Base-by-base conservation (phyloP, 2,888 invertebrate genomes). In the Lasius fuliginosus region DNA sequence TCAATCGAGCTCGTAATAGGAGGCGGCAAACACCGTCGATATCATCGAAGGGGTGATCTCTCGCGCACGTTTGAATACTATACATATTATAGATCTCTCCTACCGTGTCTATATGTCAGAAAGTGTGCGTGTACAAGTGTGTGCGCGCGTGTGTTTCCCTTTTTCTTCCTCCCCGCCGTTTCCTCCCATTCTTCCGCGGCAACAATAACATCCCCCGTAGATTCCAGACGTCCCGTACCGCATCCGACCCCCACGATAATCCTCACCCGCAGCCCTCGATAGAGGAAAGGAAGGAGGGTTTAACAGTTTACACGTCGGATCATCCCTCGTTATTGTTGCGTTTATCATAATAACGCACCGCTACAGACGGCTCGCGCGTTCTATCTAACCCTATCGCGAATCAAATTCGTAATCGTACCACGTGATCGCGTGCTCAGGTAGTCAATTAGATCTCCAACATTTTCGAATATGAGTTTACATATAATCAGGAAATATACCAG, bases 291-390 rank as follows among this genome's bases (percentile, higher is more conserved):
- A 86, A 85, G 90, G 90, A 89, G 90, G 90, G 91, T 92, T 91
- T 90, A 92, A 92, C 92, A 93, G 94, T 94, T 94, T 95, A 94
- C 94, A 94, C 92, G 93, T 87, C 93, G 94, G 95, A 94, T 94
- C 93, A 94, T 94, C 94, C 94, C 94, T 94, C 94, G 94, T 94
- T 94, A 95, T 95, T 95, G 94, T 94, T 95, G 92, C 94, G 92
- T 94, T 94, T 94, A 94, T 94, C 93, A 94, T 94, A 94, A 94
- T 94, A 94, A 92, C 88, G 74, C 83, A 60, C 27, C 64, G 49
- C 27, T 60, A 36, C 84, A 36, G 75, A 60, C 85, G 83, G 83
- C 81, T 84, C 85, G 84, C 89, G 85, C 46, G 46, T 58, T 56
- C 9, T 40, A 71, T 56, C 9, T 40, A 71, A 75, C 42, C 75